These are phyloP conservation scores for Dendroctonus valens DNA, from an alignment of 1,140 invertebrate species.

Conservation along the genomic window DNA sequence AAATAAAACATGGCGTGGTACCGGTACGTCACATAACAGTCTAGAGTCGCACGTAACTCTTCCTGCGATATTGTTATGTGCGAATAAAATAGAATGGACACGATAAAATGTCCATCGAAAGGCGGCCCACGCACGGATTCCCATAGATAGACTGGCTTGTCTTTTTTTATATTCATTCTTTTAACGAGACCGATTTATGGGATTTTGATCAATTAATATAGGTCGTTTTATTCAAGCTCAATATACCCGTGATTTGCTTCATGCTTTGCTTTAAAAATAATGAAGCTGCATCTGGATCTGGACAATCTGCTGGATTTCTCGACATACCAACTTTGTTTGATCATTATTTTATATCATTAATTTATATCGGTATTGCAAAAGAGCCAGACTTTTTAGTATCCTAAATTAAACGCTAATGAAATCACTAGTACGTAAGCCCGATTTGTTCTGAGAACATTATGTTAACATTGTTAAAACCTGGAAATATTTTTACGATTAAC, in stretches of 20 bases:
- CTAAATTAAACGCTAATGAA: too few species aligned
- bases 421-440: too few species aligned
- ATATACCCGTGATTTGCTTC: background rate
- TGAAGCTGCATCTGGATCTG: too few species aligned
- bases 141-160: slow-evolving; percentile 21
- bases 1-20: slow-evolving; percentile 34
- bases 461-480: too few species aligned
- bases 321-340: too few species aligned
- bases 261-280: too few species aligned
- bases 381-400: too few species aligned
- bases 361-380: too few species aligned
- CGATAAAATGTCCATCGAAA: slow-evolving; percentile 31
- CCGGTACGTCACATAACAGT: slow-evolving; percentile 35
- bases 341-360: too few species aligned
- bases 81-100: slow-evolving; percentile 36
- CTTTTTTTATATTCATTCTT: slow-evolving; percentile 8
- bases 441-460: too few species aligned
- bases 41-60: slow-evolving; percentile 42
- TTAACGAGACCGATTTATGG: slow-evolving; percentile 24
- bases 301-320: too few species aligned
- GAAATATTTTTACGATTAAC: too few species aligned
- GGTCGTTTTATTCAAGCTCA: background rate
- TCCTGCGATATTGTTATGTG: slow-evolving; percentile 43
- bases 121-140: slow-evolving; percentile 30
- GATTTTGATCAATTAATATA: slow-evolving; percentile 16